A percentile compares a stretch with the other conserved stretches of the same genome.
Conservation (phyloP, 2,888 invertebrate species). For the Phoronis australis region DNA sequence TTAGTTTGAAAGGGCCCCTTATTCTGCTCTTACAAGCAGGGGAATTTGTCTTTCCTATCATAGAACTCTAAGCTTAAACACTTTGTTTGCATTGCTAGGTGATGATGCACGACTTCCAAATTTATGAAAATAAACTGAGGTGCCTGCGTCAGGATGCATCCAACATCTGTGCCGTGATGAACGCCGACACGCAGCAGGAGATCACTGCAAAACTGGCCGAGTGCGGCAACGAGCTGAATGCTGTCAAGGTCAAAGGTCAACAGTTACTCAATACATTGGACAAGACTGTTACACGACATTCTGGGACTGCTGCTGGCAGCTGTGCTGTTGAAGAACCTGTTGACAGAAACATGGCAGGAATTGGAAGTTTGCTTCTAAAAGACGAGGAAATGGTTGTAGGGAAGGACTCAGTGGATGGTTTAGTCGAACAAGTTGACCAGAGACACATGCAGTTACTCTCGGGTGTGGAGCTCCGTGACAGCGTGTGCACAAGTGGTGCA, state of each 20-base stretch:
- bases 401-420: too few relatives aligned
- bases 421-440: too few relatives aligned
- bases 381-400: background rate
- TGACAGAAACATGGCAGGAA: background rate
- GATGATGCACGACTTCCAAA: background rate
- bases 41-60: background rate
- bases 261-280: too few relatives aligned
- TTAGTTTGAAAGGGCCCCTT: too few relatives aligned
- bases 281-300: too few relatives aligned
- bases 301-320: background rate
- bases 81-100: background rate
- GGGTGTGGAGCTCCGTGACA: too few relatives aligned
- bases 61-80: background rate
- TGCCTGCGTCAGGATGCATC: background rate
- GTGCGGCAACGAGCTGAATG: constrained; percentile 32
- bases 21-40: background rate
- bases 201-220: constrained; percentile 31
- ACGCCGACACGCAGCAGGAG: constrained; percentile 16
- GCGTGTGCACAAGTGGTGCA: too few relatives aligned
- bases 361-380: background rate
- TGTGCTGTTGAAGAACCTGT: background rate
- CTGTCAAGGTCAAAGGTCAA: constrained; percentile 25
- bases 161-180: constrained; percentile 1
- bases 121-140: constrained; percentile 1
- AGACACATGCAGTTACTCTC: too few relatives aligned